A percentile compares a stretch with the other conserved stretches of the same genome.
Conservation (phyloP, 2,797 vertebrate species). For the Lerista edwardsae region DNA sequence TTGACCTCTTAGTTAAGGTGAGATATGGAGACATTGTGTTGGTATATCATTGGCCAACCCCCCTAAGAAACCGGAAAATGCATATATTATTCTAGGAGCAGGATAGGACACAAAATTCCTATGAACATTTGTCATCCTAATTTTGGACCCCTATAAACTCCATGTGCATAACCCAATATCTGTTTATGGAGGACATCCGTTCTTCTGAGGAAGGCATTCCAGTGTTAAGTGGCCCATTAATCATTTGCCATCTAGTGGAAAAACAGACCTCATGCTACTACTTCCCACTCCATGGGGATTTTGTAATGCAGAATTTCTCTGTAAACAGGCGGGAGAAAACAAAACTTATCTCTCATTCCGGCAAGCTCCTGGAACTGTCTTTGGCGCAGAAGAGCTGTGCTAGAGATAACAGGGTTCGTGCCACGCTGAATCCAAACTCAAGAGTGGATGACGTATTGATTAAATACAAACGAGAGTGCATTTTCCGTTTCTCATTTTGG, state of each 20-base stretch:
- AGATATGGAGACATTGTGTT: rapidly evolving
- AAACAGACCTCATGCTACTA: neutral
- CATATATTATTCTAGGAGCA: neutral
- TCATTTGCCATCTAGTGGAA: conserved; percentile 1
- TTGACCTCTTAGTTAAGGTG: neutral
- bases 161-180: no score
- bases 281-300: neutral
- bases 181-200: conserved; percentile 3
- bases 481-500: no score
- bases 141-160: neutral
- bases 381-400: neutral
- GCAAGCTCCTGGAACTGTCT: neutral
- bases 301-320: neutral
- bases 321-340: neutral
- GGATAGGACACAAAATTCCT: neutral
- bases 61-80: neutral
- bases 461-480: no score
- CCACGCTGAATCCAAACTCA: no score
- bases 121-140: neutral
- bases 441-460: no score
- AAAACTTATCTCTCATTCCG: neutral
- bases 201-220: neutral
- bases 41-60: neutral
- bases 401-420: neutral
- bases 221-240: neutral